Base-by-base conservation (phyloP, 1,140 invertebrate species). In the Drosophila jambulina region DNA sequence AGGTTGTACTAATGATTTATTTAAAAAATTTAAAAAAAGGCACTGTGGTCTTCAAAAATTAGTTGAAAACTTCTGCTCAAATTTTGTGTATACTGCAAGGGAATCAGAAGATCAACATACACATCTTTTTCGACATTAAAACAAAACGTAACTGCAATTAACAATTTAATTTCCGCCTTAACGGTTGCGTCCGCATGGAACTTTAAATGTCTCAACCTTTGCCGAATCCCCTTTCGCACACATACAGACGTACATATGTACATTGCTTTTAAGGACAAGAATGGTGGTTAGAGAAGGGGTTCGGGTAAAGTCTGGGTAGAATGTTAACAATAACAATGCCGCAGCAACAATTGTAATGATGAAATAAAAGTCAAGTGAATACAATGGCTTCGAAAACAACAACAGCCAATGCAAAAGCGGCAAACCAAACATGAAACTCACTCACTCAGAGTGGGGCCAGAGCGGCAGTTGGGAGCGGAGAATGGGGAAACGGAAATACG, bases 361-460 rank as follows among this genome's bases (percentile, higher is more conserved):
- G 75, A 85, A 86, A 86, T 86, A 82, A 82, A 85, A 85, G 78
- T 75, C 82, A 85, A 85, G 82, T 85, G 84, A 85, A 82, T 85
- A 85, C 82, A 85, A 85, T 78, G 61, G 78, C 78, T 78, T 60
- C 72, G 80, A 75, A 71, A 71, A 62, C 59, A 86, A 85, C 83
- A 85, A 70, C 67, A 54, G 27, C 49, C 38, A 54, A 60, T 46
- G 71, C 48, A 63, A 75, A 62, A 71, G 70, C 69, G 59, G 62
- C 64, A 75, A 75, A 54, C 72, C 74, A 76, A 76, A 76, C 74
- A 76, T 76, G 74, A 76, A 76, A 76, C 74, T 65, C 72, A 63
- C 72, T 75, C 71, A 75, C 49, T 68, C 46, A 27, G 72, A 75
- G 58, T 54, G 40, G 13, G 40, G 27, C 48, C 27, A 43, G 27